Evolutionary conservation across 2,888 invertebrate species (phyloP), one percentile per base, ranked within the genome.

Genomic region (Halictus quadricinctus): DNA sequence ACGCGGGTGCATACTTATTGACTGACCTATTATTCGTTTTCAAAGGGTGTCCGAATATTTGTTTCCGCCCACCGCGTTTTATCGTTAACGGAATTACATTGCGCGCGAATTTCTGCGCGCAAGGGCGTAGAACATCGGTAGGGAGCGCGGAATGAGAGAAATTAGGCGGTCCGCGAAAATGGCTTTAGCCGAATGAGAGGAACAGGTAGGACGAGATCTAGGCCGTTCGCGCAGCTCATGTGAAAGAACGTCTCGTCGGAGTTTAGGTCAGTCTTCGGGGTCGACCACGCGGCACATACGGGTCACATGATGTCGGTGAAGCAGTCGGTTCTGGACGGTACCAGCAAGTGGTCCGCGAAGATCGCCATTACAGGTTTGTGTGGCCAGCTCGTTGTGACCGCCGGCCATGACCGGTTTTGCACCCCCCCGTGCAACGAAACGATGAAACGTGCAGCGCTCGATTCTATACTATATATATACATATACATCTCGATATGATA

Each of bases 261-360:
- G 94, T 94, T 92, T 96, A 99, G 99, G 97, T 97, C 97, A 96
- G 99, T 99, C 95, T 99, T 98, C 96, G 97, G 98, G 96, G 98
- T 99, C 95, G 99, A 99, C 95, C 97, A 97, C 95, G 98, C 98
- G 95, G 97, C 97, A 94, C 99, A 99, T 96, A 96, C 97, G 91
- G 98, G 98, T 94, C 98, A 99, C 96, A 98, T 99, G 98, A 98
- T 98, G 96, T 97, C 98, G 91, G 99, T 99, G 94, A 99, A 99
- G 96, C 99, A 99, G 96, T 98, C 98, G 94, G 99, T 99, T 94
- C 96, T 99, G 95, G 99, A 99, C 96, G 99, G 99, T 94, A 99
- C 99, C 92, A 99, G 99, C 95, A 99, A 99, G 96, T 99, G 99
- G 99, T 99, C 99, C 94, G 99, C 99, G 94, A 99, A 99, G 97